Base-by-base conservation (phyloP, 2,113 vertebrate species). In the Picathartes gymnocephalus region DNA sequence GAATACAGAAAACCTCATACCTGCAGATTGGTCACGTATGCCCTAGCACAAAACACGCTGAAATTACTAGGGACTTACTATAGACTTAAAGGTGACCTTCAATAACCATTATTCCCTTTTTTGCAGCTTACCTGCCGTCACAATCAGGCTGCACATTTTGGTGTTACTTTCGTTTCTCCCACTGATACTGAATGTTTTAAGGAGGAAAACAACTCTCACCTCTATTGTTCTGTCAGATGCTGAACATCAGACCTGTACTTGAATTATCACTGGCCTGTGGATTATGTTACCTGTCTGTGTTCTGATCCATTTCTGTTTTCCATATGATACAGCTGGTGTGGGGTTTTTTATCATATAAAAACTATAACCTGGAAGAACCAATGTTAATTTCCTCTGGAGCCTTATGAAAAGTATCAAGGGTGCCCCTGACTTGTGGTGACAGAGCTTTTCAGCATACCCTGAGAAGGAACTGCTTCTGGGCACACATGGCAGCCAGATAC, bases 401-500 rank as follows among this genome's bases (percentile, higher is more conserved):
- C 91, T 96, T 92, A 96, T 95, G 97, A 96, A 91, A 93, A 96
- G 87, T 53, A 97, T 95, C 84, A 85, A 89, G 96, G 95, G 94
- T 97, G 95, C 0, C 48, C 51, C 79, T 94, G 96, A 97, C 92
- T 98, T 95, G 95, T 95, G 90, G 95, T 97, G 97, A 97, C 97
- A 97, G 94, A 96, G 78, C 84, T 94, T 97, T 97, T 98, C 95
- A 96, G 79, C 96, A 53, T 85, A 33, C 33, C 68, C 61, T 24
- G 90, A 88, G 93, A 85, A 95, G 86, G 92, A 90, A 17, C 60
- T 42, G 94, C 93, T 94, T 93, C 97, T 92, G 96, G 95, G 94
- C 92, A 97, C 97, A 97, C 94, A 65, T 98, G 96, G 97, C 84
- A 88, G 89, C 92, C 96, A 97, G 94, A 97, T 80, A 92, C 4